Evolutionary conservation across 2,797 vertebrate genomes (phyloP).

Genomic region (Falco naumanni): DNA sequence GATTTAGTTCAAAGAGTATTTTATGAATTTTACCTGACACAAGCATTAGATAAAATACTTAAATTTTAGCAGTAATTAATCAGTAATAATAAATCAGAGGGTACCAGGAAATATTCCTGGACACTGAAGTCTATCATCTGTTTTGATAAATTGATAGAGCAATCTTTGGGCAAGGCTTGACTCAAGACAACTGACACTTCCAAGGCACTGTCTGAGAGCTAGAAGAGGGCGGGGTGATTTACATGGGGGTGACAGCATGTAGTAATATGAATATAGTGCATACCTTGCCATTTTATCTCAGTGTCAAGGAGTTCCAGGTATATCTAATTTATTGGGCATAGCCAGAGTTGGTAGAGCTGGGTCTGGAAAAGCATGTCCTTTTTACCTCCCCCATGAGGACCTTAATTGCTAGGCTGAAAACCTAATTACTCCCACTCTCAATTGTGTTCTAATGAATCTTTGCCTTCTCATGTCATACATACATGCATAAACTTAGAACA

Average conservation of each 20-base stretch:
- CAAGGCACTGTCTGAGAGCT: background rate
- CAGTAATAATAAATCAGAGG: background rate
- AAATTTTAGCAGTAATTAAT: background rate
- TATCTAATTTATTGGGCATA: background rate
- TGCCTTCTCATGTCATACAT: background rate
- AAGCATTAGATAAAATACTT: background rate
- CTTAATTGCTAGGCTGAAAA: background rate
- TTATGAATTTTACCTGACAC: background rate
- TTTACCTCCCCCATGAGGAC: background rate
- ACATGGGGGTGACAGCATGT: background rate
- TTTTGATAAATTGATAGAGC: background rate
- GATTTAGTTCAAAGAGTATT: background rate
- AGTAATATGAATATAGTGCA: background rate
- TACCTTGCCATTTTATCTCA: background rate
- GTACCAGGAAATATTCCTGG: background rate
- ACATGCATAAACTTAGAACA: background rate
- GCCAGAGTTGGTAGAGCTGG: background rate
- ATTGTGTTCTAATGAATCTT: background rate
- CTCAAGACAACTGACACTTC: background rate
- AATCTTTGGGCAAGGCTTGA: background rate
- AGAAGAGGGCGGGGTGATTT: background rate
- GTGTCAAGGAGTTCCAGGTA: background rate
- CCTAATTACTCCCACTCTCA: background rate
- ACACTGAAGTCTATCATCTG: background rate
- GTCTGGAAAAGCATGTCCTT: background rate